phyloP scores from a whole-genome alignment of 2,113 vertebrate genomes.

The Solenodon paradoxus region DNA sequence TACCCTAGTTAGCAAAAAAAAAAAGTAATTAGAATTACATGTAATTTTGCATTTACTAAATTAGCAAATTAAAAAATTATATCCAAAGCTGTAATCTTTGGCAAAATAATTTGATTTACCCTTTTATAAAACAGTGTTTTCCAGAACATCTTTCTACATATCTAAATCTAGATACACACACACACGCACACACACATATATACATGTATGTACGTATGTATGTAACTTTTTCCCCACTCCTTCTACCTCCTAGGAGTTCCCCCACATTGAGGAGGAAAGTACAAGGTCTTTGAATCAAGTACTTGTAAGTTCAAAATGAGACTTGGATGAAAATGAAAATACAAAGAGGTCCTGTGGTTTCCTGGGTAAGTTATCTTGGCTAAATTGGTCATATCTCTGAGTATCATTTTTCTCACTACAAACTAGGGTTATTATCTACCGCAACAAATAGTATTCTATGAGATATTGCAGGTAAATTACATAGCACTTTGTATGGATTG shows the following conservation, averaged over 20 bases:
- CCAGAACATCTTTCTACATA: no score
- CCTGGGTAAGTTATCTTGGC: background rate
- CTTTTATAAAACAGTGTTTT: background rate
- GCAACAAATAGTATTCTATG: background rate
- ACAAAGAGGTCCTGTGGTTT: background rate
- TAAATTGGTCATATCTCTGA: background rate
- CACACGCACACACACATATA: no score
- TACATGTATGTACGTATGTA: no score
- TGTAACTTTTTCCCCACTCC: background rate
- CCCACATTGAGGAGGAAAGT: background rate
- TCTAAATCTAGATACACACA: no score
- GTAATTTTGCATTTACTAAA: background rate
- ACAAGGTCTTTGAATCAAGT: background rate
- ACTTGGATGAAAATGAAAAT: background rate
- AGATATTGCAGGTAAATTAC: background rate
- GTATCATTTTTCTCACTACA: background rate
- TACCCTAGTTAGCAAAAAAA: background rate
- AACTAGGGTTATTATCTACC: background rate
- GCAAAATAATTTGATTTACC: background rate
- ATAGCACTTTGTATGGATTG: background rate
- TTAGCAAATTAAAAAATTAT: background rate
- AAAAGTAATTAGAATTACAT: constrained; percentile 16
- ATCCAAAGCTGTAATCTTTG: background rate
- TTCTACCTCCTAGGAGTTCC: background rate
- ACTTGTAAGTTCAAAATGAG: background rate